These are phyloP conservation scores for Thaleichthys pacificus DNA, from an alignment of 2,797 vertebrate species.

Conservation along the genomic window DNA sequence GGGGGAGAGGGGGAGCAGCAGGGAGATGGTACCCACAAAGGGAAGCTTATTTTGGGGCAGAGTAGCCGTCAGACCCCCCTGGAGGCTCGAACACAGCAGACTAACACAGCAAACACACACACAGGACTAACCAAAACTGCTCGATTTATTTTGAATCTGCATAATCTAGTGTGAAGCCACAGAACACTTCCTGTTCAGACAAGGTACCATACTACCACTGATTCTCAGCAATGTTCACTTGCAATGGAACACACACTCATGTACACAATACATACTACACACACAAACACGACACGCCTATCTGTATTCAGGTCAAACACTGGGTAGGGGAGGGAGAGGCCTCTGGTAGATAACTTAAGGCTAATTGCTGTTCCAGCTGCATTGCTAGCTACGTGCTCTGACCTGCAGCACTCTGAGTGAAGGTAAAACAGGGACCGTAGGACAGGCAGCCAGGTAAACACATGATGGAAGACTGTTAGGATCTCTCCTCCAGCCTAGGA, in stretches of 20 bases:
- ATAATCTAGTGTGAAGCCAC: no score
- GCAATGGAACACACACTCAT: not conserved
- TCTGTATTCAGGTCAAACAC: no score
- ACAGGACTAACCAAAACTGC: not conserved
- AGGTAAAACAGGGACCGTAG: not conserved
- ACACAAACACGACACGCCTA: no score
- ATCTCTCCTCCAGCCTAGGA: no score
- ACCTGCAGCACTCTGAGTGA: no score
- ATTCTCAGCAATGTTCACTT: not conserved
- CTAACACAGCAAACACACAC: conserved; percentile 2
- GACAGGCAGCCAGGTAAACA: not conserved
- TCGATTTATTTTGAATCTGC: not conserved
- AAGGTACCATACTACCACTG: not conserved
- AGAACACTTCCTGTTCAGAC: not conserved
- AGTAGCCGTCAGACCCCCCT: conserved; percentile 36
- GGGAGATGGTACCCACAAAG: conserved; percentile 29
- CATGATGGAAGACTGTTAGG: no score
- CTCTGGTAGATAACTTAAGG: no score
- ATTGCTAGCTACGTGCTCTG: no score
- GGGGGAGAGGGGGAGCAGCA: not conserved
- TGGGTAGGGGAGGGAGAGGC: no score
- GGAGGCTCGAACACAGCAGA: conserved; percentile 23
- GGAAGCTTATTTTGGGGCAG: conserved; percentile 38
- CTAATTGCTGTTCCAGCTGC: no score
- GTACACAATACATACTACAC: not conserved